phyloP scores from a whole-genome alignment of 64 coral and sea anemone genomes.

The Stylophora pistillata region DNA sequence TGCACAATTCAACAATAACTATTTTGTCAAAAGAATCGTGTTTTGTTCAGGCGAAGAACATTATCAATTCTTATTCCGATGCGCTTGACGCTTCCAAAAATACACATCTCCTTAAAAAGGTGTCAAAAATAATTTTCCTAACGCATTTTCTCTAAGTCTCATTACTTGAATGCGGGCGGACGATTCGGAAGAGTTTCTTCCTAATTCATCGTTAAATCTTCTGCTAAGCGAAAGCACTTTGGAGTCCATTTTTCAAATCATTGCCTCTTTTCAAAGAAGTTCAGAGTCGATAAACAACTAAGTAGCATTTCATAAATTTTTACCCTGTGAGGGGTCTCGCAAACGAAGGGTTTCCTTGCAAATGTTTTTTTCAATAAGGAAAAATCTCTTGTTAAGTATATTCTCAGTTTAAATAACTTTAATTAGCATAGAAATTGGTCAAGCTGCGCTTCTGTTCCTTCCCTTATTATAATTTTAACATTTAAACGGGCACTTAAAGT shows the following conservation, averaged over 20 bases:
- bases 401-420: slow-evolving; percentile 69
- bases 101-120: neutral
- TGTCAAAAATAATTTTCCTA: slow-evolving; percentile 6
- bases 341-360: neutral
- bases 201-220: slow-evolving; percentile 26
- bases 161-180: slow-evolving; percentile 24
- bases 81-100: neutral
- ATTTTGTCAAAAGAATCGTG: neutral
- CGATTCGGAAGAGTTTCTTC: neutral
- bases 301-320: slow-evolving; percentile 38
- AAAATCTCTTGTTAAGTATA: slow-evolving; percentile 44
- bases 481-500: slow-evolving; percentile 40
- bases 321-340: slow-evolving; percentile 3
- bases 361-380: neutral
- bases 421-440: slow-evolving; percentile 89
- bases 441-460: neutral
- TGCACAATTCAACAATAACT: slow-evolving; percentile 25
- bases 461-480: slow-evolving; percentile 50
- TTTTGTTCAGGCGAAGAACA: neutral
- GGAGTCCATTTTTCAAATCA: slow-evolving; percentile 39
- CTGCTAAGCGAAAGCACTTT: neutral
- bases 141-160: neutral
- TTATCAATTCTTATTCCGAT: slow-evolving; percentile 2
- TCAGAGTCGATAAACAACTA: slow-evolving; percentile 25
- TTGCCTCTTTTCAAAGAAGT: slow-evolving; percentile 22